Percentiles rank a stretch among this genome's conserved stretches.
Evolutionary conservation across 2,797 vertebrate genomes (phyloP).

Genomic region (Hozukius guyotensis): DNA sequence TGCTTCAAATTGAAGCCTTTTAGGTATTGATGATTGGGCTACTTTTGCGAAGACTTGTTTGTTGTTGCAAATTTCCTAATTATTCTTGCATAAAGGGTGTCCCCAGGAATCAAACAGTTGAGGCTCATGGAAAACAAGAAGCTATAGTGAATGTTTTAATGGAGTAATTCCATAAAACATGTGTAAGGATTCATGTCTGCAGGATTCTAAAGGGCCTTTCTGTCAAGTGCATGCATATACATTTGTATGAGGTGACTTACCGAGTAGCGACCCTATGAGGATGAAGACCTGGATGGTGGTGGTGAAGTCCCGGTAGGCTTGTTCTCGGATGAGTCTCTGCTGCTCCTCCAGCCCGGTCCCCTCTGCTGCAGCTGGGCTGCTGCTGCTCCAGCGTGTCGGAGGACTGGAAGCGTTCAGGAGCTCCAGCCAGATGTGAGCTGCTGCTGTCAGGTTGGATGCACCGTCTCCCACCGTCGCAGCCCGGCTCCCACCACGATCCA

Average conservation of each 20-base stretch:
- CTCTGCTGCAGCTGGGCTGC: constrained; percentile 68
- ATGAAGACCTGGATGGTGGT: constrained; percentile 91
- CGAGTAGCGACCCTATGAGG: constrained; percentile 92
- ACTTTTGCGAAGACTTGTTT: background rate
- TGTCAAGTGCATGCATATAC: background rate
- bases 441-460: constrained; percentile 69
- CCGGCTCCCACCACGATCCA: constrained; percentile 82
- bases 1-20: background rate
- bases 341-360: constrained; percentile 39
- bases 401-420: constrained; percentile 82
- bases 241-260: constrained; percentile 73
- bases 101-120: background rate
- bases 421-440: constrained; percentile 68
- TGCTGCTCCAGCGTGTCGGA: constrained; percentile 76
- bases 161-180: background rate
- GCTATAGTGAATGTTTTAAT: background rate
- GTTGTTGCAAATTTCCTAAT: background rate
- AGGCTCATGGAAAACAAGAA: background rate
- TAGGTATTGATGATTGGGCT: background rate
- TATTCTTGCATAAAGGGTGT: background rate
- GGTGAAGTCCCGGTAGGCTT: constrained; percentile 92
- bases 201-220: background rate
- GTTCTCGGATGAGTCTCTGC: constrained; percentile 76
- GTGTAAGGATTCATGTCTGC: background rate
- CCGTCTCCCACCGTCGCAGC: constrained; percentile 77